Percentiles rank a stretch among this genome's conserved stretches.
Conservation (phyloP, 2,113 vertebrate genomes). For the Peucedramus taeniatus region DNA sequence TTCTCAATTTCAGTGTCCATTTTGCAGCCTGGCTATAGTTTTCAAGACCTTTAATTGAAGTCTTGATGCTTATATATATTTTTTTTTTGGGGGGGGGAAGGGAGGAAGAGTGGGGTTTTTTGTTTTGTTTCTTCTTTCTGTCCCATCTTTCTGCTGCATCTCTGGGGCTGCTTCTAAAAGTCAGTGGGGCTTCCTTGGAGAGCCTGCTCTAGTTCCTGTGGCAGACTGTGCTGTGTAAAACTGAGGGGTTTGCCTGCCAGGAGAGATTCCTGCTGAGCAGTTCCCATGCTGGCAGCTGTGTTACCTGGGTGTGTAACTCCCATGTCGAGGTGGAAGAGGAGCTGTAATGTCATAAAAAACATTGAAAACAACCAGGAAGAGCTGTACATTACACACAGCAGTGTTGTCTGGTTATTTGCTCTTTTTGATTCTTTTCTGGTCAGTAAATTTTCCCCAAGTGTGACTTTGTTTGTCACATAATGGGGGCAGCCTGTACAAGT, state of each 20-base stretch:
- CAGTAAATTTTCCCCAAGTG: background rate
- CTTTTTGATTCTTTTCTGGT: background rate
- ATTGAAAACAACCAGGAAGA: background rate
- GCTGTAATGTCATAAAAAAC: background rate
- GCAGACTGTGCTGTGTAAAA: background rate
- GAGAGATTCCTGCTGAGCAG: background rate
- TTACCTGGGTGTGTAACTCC: background rate
- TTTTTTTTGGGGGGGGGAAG: background rate
- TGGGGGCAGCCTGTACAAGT: background rate
- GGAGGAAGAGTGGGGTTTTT: background rate
- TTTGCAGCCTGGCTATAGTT: background rate
- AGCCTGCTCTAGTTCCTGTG: background rate
- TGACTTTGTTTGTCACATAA: background rate
- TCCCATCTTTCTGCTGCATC: background rate
- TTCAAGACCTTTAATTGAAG: background rate
- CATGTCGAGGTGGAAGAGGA: background rate
- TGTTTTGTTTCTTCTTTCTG: background rate
- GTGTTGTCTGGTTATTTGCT: background rate
- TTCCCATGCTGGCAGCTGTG: background rate
- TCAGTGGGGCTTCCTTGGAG: background rate
- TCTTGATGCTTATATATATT: background rate
- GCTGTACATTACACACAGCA: background rate
- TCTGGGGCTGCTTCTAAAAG: background rate
- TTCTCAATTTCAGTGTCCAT: background rate
- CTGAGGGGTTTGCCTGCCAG: background rate